phyloP scores from a whole-genome alignment of 1,140 invertebrate genomes.

The Tetramorium alpestre region DNA sequence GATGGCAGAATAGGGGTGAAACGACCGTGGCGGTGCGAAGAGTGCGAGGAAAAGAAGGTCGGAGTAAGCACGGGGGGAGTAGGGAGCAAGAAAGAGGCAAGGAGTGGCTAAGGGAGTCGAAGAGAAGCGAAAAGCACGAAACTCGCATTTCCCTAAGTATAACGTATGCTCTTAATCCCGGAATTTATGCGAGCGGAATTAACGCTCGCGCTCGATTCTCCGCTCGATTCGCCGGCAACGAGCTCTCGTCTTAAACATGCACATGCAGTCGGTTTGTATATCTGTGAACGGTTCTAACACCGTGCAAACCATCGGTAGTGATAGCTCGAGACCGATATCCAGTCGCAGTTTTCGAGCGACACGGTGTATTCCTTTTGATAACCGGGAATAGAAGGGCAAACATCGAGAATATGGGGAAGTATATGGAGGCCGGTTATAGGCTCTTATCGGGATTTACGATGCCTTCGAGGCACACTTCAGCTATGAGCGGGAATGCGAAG shows the following conservation, averaged over 20 bases:
- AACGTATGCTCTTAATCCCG: conserved; percentile 82
- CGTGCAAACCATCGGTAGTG: conserved; percentile 17
- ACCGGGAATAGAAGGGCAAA: conserved; percentile 51
- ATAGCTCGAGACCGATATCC: conserved; percentile 43
- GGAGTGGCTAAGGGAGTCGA: conserved; percentile 32
- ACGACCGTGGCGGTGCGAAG: conserved; percentile 26
- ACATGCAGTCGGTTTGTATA: conserved; percentile 1
- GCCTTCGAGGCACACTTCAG: conserved; percentile 57
- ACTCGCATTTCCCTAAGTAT: conserved; percentile 81
- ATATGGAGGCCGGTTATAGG: conserved; percentile 51
- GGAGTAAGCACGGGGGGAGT: neutral
- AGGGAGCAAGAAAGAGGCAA: neutral
- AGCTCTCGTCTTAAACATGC: conserved; percentile 38
- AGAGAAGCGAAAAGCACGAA: conserved; percentile 73
- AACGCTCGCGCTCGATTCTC: conserved; percentile 71
- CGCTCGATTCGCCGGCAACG: conserved; percentile 58
- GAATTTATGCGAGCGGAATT: conserved; percentile 82
- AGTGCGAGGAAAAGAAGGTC: conserved; percentile 16
- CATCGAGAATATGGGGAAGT: conserved; percentile 34
- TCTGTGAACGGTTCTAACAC: conserved; percentile 1
- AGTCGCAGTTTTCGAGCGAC: conserved; percentile 26
- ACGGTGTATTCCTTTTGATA: conserved; percentile 46
- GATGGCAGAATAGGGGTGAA: conserved; percentile 43
- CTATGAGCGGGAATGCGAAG: conserved; percentile 49
- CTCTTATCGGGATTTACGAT: conserved; percentile 60